These are phyloP conservation scores for Flabesymbios commensalis DNA, from an alignment of 2,888 invertebrate species.

Conservation along the genomic window DNA sequence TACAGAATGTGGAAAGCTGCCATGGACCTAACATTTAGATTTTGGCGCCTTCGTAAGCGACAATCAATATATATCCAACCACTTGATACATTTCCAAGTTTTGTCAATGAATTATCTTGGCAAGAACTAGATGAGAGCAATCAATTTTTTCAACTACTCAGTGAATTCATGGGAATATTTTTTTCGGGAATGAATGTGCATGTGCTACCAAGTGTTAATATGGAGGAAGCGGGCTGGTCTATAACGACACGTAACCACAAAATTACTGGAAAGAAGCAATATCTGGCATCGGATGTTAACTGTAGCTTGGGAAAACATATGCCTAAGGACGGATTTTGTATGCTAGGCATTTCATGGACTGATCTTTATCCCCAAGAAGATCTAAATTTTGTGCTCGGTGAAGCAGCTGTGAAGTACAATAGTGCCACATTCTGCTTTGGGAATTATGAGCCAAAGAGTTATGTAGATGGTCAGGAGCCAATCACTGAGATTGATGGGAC, in stretches of 20 bases:
- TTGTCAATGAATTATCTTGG: conserved; percentile 36
- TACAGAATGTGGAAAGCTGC: conserved; percentile 48
- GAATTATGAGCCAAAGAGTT: conserved; percentile 47
- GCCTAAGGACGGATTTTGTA: conserved; percentile 47
- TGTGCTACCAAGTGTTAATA: conserved; percentile 37
- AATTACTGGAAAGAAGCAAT: conserved; percentile 46
- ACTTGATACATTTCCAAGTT: conserved; percentile 48
- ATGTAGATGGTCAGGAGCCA: conserved; percentile 33
- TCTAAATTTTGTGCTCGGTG: conserved; percentile 56
- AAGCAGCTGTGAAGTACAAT: conserved; percentile 41
- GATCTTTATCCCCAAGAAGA: conserved; percentile 55
- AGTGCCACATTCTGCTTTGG: conserved; percentile 54
- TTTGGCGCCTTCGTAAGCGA: conserved; percentile 36
- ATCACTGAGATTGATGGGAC: conserved; percentile 42
- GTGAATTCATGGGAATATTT: conserved; percentile 45
- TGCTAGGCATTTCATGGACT: conserved; percentile 55
- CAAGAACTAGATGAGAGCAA: conserved; percentile 21
- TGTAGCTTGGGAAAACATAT: conserved; percentile 36
- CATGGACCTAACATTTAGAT: conserved; percentile 37
- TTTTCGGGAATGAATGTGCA: conserved; percentile 45
- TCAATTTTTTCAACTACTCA: conserved; percentile 37
- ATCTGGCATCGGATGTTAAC: conserved; percentile 45
- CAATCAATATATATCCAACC: conserved; percentile 50
- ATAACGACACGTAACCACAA: conserved; percentile 38
- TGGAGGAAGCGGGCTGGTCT: conserved; percentile 41